Evolutionary conservation across 2,888 invertebrate genomes (phyloP), one percentile per base, ranked within the genome.

Genomic region (Buathra laborator): DNA sequence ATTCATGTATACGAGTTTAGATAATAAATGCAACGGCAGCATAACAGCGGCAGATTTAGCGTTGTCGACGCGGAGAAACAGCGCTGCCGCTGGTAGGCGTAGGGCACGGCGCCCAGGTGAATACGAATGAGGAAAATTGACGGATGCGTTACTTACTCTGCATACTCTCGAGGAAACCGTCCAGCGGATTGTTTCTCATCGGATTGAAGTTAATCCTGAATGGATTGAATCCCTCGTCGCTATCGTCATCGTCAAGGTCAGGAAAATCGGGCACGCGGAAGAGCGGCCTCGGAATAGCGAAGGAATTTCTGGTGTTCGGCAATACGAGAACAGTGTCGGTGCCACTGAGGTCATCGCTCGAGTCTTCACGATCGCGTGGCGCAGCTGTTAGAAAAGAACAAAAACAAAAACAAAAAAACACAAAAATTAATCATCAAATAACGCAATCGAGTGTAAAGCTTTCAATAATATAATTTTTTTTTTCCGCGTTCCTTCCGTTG

Each of bases 291-390:
- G 84, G 80, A 19, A 76, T 46, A 10, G 32, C 66, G 46, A 87
- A 80, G 7, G 81, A 74, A 46, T 85, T 86, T 75, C 79, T 19
- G 3, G 78, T 70, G n/a, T 83, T 72, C 16, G 92, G 90, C 70
- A 90, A 43, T 3, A 92, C 81, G 78, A 92, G 70, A 53, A 92
- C 85, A 0, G 89, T 89, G 44, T 89, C 89, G 59, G 86, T 77
- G 53, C 87, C 86, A 24, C 87, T 81, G 4, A 83, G 83, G 32
- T 76, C 74, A 3, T 89, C 89, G 7, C 51, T 74, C 24, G 86
- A 87, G 59, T 89, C 88, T 0, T 51, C 72, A 0, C 87, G 71
- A 2, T 89, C 87, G 6, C 85, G 90, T 24, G 19, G 48, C 44
- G 76, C 75, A 74, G 90, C 92, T 92, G 86, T 48, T 83, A 86